Evolutionary conservation across 2,888 invertebrate genomes (phyloP).

Genomic region (Oxytorus armatus): DNA sequence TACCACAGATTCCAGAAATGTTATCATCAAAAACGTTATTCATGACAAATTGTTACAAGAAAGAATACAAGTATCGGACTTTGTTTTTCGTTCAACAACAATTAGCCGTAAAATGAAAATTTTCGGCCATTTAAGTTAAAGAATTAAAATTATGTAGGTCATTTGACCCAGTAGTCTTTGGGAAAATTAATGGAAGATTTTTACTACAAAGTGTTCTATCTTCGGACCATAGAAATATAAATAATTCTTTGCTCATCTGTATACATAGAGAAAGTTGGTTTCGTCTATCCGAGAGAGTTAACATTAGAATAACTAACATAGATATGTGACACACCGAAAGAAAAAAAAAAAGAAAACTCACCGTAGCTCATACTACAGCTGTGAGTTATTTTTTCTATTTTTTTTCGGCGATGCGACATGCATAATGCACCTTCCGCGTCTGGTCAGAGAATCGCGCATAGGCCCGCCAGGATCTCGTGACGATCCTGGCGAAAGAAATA

Average conservation of each 20-base stretch:
- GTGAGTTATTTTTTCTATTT: conserved; percentile 23
- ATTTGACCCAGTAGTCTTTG: too few species aligned
- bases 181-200: not conserved
- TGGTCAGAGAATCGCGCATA: conserved; percentile 68
- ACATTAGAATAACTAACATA: conserved; percentile 44
- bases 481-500: conserved; percentile 52
- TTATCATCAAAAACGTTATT: too few species aligned
- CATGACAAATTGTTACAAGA: too few species aligned
- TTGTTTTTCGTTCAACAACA: too few species aligned
- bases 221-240: conserved; percentile 7
- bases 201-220: not conserved
- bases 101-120: too few species aligned
- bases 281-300: too few species aligned
- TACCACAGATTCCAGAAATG: too few species aligned
- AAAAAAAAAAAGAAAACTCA: too few species aligned
- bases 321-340: too few species aligned
- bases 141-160: too few species aligned
- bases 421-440: conserved; percentile 68
- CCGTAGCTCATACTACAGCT: conserved; percentile 16
- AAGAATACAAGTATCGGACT: too few species aligned
- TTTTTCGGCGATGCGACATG: conserved; percentile 58
- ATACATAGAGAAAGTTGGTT: conserved; percentile 41
- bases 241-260: conserved; percentile 30
- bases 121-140: too few species aligned
- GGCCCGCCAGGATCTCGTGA: conserved; percentile 42